These are phyloP conservation scores for Aleiodes testaceus DNA, from an alignment of 2,888 invertebrate genomes.

Conservation along the genomic window DNA sequence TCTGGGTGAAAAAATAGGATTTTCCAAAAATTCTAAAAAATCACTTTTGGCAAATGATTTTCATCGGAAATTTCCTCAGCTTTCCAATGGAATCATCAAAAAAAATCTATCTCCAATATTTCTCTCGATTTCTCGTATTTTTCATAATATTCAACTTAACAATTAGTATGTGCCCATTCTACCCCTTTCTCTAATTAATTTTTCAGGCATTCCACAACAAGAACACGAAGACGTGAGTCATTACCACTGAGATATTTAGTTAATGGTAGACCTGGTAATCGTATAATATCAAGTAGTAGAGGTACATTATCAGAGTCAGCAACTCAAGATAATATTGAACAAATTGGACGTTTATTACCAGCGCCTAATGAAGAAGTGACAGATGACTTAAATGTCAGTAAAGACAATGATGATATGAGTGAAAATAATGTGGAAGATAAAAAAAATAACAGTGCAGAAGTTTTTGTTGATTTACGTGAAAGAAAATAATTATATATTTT, in stretches of 20 bases:
- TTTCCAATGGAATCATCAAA: no score
- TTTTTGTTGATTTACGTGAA: conserved; percentile 37
- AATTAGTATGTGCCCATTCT: no score
- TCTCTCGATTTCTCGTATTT: no score
- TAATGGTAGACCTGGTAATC: conserved; percentile 67
- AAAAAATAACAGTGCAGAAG: conserved; percentile 42
- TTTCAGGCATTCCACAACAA: conserved; percentile 45
- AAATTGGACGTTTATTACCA: conserved; percentile 51
- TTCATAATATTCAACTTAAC: neutral
- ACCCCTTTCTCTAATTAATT: neutral
- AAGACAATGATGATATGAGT: conserved; percentile 50
- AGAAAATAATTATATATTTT: conserved; percentile 48
- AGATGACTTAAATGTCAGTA: conserved; percentile 55
- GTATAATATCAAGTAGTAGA: conserved; percentile 55
- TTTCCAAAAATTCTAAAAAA: no score
- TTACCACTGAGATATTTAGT: conserved; percentile 66
- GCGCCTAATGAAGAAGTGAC: conserved; percentile 54
- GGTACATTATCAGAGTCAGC: conserved; percentile 49
- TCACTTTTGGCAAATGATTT: no score
- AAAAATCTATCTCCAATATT: no score
- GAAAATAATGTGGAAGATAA: conserved; percentile 45
- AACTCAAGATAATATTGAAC: conserved; percentile 48
- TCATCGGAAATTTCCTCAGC: no score
- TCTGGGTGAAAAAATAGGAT: no score
- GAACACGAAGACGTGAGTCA: conserved; percentile 56